Conservation (phyloP, 2,797 vertebrate species). For the Sebastes glaucus region DNA sequence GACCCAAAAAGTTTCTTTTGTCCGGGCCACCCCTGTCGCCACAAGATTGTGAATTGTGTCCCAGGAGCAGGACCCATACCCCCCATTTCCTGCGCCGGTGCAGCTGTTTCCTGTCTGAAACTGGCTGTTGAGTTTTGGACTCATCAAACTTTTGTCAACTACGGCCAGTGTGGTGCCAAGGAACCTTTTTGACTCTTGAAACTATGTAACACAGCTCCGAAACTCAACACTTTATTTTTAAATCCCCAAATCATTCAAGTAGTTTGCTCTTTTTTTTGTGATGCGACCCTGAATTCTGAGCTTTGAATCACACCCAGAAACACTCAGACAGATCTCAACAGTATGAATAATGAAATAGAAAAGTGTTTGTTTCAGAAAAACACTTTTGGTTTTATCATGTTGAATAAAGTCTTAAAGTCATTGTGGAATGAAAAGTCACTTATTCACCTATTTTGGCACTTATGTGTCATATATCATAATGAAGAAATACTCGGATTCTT, state of each 20-base stretch:
- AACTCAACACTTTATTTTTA: constrained; percentile 40
- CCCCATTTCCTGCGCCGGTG: constrained; percentile 78
- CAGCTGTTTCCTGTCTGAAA: constrained; percentile 88
- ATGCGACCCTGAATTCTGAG: neutral
- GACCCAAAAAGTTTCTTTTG: constrained; percentile 76
- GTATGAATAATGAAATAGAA: neutral
- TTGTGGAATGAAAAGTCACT: neutral
- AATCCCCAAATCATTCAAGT: constrained; percentile 22
- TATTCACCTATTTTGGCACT: neutral
- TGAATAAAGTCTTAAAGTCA: neutral
- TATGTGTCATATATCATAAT: neutral
- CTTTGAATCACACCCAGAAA: constrained; percentile 7
- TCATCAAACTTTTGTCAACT: constrained; percentile 53
- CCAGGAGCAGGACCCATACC: constrained; percentile 67
- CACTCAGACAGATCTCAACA: neutral
- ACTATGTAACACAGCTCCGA: constrained; percentile 32
- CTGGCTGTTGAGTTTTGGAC: constrained; percentile 74
- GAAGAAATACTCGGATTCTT: neutral
- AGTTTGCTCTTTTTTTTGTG: constrained; percentile 17
- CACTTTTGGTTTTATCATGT: fast-evolving
- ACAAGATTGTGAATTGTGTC: constrained; percentile 79
- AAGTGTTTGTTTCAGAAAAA: too few relatives aligned
- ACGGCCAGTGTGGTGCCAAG: constrained; percentile 25
- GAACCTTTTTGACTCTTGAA: constrained; percentile 42
- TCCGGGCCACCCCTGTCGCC: constrained; percentile 63